Evolutionary conservation across 1,140 invertebrate species (phyloP).

Genomic region (Macrobrachium rosenbergii): DNA sequence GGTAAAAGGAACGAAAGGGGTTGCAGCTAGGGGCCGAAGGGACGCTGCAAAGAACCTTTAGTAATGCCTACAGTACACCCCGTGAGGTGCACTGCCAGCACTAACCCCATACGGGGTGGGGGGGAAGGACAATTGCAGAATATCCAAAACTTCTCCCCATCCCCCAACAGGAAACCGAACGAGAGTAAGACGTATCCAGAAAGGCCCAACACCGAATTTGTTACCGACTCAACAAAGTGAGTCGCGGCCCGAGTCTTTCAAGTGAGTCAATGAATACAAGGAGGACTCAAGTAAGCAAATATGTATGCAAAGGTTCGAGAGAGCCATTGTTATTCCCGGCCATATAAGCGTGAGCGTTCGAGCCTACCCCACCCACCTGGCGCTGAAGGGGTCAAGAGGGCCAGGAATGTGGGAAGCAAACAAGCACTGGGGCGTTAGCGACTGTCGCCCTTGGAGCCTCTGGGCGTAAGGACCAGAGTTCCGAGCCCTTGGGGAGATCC

Average conservation of each 20-base stretch:
- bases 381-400: constrained; percentile 30
- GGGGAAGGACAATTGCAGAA: no score
- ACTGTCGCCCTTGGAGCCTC: constrained; percentile 11
- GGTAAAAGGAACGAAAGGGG: no score
- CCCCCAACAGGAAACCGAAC: no score
- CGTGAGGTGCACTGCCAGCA: no score
- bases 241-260: not conserved
- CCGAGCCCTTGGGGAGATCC: not conserved
- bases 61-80: no score
- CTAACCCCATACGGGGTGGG: no score
- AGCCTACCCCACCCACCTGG: constrained; percentile 56
- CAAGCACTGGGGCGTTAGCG: constrained; percentile 3
- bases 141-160: no score
- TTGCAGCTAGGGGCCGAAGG: no score
- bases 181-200: no score
- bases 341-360: constrained; percentile 41
- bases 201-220: no score
- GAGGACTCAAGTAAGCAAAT: not conserved
- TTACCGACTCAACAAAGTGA: constrained; percentile 8
- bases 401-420: constrained; percentile 60
- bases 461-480: constrained; percentile 9
- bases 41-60: no score
- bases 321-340: constrained; percentile 43
- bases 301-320: no score
- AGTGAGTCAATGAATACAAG: constrained; percentile 2